Evolutionary conservation across 2,888 invertebrate species (phyloP).

Genomic region (Tryphoninae sp.): DNA sequence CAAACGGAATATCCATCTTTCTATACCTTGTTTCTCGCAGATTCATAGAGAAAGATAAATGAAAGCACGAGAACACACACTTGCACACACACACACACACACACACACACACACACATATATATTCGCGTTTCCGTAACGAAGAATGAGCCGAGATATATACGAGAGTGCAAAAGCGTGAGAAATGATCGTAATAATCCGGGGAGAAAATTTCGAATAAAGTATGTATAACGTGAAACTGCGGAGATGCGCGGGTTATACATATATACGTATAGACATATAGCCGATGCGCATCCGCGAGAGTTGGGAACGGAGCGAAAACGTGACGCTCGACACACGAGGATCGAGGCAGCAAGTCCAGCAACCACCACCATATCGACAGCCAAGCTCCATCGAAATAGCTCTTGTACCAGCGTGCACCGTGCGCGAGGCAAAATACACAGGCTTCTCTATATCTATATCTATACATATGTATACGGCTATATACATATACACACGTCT

Average conservation of each 20-base stretch:
- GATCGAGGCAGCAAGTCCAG: conserved; percentile 29
- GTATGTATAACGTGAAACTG: conserved; percentile 27
- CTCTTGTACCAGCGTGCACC: conserved; percentile 42
- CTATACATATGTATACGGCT: background rate
- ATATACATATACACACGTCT: conserved; percentile 7
- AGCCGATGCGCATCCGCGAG: background rate
- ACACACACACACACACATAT: no score
- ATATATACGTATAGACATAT: conserved; percentile 4
- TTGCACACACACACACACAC: no score
- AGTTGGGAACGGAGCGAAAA: conserved; percentile 27
- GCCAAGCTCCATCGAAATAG: conserved; percentile 36
- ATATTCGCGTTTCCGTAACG: background rate
- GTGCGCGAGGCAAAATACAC: conserved; percentile 13
- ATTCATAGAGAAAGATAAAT: background rate
- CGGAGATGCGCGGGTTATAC: background rate
- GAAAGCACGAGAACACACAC: background rate
- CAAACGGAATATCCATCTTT: background rate
- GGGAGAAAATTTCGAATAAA: conserved; percentile 19
- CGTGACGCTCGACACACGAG: conserved; percentile 42
- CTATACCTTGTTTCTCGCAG: background rate
- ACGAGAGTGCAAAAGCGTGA: background rate
- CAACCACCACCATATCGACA: conserved; percentile 26
- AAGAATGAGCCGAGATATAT: background rate
- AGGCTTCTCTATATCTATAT: no score
- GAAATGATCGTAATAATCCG: conserved; percentile 35